Conservation (phyloP, 2,888 invertebrate genomes). For the Sipha maydis region DNA sequence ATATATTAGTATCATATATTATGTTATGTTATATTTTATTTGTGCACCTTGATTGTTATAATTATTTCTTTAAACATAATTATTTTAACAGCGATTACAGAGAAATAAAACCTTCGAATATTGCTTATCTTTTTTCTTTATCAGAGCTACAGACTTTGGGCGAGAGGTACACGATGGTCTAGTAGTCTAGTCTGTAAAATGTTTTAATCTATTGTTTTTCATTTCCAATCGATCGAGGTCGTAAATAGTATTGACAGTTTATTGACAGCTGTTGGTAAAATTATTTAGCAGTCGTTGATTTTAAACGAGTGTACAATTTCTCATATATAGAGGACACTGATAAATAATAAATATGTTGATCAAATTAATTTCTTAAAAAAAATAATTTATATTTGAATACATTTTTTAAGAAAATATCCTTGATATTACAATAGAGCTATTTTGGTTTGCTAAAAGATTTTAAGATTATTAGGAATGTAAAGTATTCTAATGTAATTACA, state of each 20-base stretch:
- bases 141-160: background rate
- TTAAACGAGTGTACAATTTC: background rate
- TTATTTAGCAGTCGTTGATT: background rate
- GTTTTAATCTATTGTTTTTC: slow-evolving; percentile 16
- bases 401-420: too few species aligned
- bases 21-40: background rate
- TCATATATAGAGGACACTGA: background rate
- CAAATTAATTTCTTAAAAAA: background rate
- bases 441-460: too few species aligned
- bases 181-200: background rate
- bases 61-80: slow-evolving; percentile 46
- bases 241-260: background rate
- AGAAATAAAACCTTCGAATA: slow-evolving; percentile 36
- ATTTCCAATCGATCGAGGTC: slow-evolving; percentile 15
- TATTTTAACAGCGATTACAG: background rate
- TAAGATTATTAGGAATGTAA: background rate
- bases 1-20: background rate
- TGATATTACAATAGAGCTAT: too few species aligned
- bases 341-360: background rate
- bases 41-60: slow-evolving; percentile 48
- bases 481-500: background rate
- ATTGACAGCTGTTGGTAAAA: background rate
- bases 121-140: slow-evolving; percentile 39
- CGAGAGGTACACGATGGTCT: slow-evolving; percentile 16
- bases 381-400: background rate